A percentile compares a stretch with the other conserved stretches of the same genome.
These are phyloP conservation scores for Rhabditoides inermis DNA, from an alignment of 2,888 invertebrate species.

Conservation along the genomic window DNA sequence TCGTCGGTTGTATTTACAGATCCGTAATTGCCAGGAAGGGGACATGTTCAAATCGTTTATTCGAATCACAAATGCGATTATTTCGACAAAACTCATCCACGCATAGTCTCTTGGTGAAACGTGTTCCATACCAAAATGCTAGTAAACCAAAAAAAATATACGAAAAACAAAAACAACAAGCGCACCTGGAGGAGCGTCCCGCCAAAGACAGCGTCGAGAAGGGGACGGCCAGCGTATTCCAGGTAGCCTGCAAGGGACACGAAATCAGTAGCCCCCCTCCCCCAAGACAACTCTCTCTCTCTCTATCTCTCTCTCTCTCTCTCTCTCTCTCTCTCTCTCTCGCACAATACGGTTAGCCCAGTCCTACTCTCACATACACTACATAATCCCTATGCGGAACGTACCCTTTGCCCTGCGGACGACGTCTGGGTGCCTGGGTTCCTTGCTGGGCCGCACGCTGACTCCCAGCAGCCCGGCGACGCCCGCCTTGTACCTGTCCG, in stretches of 20 bases:
- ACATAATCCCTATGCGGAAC: background rate
- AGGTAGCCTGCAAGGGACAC: conserved; percentile 52
- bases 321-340: background rate
- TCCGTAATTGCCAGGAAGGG: no score
- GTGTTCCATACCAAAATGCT: no score
- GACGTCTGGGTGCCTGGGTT: conserved; percentile 9
- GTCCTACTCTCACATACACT: background rate
- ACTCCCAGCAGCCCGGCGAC: conserved; percentile 13
- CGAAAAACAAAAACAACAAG: no score
- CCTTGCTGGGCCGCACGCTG: background rate
- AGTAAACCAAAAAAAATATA: no score
- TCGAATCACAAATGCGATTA: no score
- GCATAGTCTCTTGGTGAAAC: no score
- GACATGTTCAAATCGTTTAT: no score
- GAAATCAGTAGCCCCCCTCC: background rate
- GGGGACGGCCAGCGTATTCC: conserved; percentile 54
- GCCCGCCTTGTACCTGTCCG: conserved; percentile 50
- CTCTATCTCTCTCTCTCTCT: background rate
- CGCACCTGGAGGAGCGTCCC: conserved; percentile 84
- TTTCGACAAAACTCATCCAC: no score
- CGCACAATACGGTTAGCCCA: background rate
- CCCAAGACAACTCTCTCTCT: background rate
- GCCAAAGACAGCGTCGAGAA: conserved; percentile 78
- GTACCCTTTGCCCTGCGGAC: conserved; percentile 18
- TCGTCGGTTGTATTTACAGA: no score